phyloP scores from a whole-genome alignment of 2,888 invertebrate genomes.

The Eumerus sabulonum region DNA sequence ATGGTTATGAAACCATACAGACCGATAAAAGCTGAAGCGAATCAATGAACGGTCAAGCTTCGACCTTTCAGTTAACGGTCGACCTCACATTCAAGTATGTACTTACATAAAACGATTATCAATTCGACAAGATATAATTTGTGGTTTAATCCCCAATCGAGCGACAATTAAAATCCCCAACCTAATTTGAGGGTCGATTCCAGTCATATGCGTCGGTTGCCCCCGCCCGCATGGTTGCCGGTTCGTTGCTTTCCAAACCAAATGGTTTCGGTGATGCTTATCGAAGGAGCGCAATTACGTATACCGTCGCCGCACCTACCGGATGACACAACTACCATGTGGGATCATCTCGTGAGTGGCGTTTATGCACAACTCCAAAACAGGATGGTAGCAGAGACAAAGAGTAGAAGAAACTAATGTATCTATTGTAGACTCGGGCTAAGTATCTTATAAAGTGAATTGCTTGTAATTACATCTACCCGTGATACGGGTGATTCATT shows the following conservation, averaged over 20 bases:
- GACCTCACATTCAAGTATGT: slow-evolving; percentile 17
- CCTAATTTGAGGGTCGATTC: slow-evolving; percentile 21
- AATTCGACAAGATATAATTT: neutral
- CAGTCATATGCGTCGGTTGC: slow-evolving; percentile 2
- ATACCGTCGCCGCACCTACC: neutral
- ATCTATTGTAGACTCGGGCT: slow-evolving; percentile 24
- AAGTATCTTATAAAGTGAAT: slow-evolving; percentile 46
- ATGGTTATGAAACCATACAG: neutral
- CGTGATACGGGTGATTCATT: slow-evolving; percentile 56
- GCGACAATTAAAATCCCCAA: slow-evolving; percentile 37
- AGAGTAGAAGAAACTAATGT: neutral
- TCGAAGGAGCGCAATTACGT: slow-evolving; percentile 7
- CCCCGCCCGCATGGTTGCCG: neutral
- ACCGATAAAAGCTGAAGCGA: too few relatives aligned
- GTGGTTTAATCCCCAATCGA: slow-evolving; percentile 7
- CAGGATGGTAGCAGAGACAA: neutral
- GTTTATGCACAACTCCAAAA: neutral
- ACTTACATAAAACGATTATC: slow-evolving; percentile 27
- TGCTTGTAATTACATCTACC: slow-evolving; percentile 48
- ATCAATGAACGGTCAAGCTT: neutral
- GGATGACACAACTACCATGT: neutral
- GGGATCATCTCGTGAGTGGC: neutral
- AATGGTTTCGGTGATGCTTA: slow-evolving; percentile 6
- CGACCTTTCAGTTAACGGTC: slow-evolving; percentile 7
- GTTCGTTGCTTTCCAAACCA: neutral